phyloP scores from a whole-genome alignment of 1,140 invertebrate genomes.

The Caenorhabditis remanei region DNA sequence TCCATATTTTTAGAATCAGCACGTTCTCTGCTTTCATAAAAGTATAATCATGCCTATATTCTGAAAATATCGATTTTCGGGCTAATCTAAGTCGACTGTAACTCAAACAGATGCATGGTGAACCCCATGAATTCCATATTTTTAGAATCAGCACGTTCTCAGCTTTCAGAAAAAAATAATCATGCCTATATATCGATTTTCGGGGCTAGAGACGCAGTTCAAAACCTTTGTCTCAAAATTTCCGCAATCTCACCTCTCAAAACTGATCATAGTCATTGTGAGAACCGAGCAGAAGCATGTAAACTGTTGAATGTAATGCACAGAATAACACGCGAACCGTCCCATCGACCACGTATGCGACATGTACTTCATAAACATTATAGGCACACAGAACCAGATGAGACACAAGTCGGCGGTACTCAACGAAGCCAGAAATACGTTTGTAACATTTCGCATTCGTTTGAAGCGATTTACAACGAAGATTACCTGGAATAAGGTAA shows the following conservation, averaged over 20 bases:
- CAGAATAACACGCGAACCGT: conserved; percentile 83
- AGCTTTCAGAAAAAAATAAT: too few relatives aligned
- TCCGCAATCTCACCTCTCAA: conserved; percentile 85
- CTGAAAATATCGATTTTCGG: too few relatives aligned
- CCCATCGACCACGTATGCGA: conserved; percentile 86
- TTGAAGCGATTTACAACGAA: conserved; percentile 75
- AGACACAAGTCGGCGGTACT: conserved; percentile 84
- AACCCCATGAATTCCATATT: too few relatives aligned
- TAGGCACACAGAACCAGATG: conserved; percentile 84
- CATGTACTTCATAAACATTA: conserved; percentile 81
- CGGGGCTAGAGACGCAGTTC: too few relatives aligned
- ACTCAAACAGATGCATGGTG: too few relatives aligned
- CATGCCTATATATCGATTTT: too few relatives aligned
- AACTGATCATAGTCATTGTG: conserved; percentile 85
- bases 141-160: too few relatives aligned
- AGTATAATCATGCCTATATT: too few relatives aligned
- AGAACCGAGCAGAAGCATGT: conserved; percentile 85
- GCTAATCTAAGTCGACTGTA: too few relatives aligned
- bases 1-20: too few relatives aligned
- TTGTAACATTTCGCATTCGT: conserved; percentile 83
- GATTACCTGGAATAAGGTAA: conserved; percentile 67
- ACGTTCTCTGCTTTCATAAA: too few relatives aligned
- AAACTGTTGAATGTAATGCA: conserved; percentile 86
- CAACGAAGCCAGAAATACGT: conserved; percentile 84
- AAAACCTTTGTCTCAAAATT: too few relatives aligned